These are phyloP conservation scores for Drosophila bocqueti DNA, from an alignment of 1,140 invertebrate species.

Conservation along the genomic window DNA sequence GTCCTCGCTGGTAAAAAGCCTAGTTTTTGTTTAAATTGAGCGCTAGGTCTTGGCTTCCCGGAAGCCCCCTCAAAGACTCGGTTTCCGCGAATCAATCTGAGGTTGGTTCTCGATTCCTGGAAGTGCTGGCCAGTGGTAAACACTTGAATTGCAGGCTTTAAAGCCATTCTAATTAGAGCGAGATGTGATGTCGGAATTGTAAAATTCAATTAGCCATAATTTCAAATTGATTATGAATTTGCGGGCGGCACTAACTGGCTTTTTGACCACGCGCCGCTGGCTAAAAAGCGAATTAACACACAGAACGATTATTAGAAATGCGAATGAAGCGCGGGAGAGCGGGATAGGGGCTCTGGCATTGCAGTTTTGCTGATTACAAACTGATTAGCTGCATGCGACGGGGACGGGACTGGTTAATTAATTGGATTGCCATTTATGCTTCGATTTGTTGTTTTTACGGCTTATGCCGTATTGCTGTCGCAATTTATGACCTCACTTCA, in stretches of 20 bases:
- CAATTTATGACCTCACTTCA: conserved; percentile 61
- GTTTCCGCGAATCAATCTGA: conserved; percentile 39
- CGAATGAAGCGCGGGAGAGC: not conserved
- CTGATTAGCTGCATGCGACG: conserved; percentile 52
- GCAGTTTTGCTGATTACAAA: conserved; percentile 43
- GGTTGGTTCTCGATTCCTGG: conserved; percentile 6
- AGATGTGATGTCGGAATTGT: conserved; percentile 17
- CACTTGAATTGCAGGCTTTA: conserved; percentile 24
- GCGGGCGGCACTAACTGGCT: conserved; percentile 15
- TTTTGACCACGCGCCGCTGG: conserved; percentile 43
- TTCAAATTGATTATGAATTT: conserved; percentile 58
- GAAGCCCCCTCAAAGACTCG: conserved; percentile 26
- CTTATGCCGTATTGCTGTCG: conserved; percentile 43
- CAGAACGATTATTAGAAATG: conserved; percentile 54
- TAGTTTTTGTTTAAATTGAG: not conserved
- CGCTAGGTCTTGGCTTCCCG: not conserved
- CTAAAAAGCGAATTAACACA: conserved; percentile 67
- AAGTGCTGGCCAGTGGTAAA: conserved; percentile 9
- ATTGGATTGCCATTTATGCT: conserved; percentile 64
- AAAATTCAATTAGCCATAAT: conserved; percentile 57
- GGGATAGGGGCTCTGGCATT: not conserved
- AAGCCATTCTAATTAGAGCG: conserved; percentile 5
- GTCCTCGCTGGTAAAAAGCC: not conserved
- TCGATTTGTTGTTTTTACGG: conserved; percentile 46
- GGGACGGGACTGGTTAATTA: conserved; percentile 51